Evolutionary conservation across 2,797 vertebrate species (phyloP).

Genomic region (Triplophysa yarkandensis): DNA sequence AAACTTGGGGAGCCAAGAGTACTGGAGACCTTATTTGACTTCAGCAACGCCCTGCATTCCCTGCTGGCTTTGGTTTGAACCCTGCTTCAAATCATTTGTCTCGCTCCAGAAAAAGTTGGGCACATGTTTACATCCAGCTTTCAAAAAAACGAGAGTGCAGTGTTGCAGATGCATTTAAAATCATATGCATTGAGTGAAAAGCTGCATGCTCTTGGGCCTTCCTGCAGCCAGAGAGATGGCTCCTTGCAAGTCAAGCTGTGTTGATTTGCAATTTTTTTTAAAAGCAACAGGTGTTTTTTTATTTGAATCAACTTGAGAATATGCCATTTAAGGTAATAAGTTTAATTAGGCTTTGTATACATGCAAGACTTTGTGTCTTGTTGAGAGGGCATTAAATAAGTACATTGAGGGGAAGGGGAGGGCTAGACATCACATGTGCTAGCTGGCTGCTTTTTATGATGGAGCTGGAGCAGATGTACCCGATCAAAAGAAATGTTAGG

Average conservation of each 20-base stretch:
- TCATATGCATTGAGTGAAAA: neutral
- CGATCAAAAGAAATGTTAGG: constrained; percentile 47
- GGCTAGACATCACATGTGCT: constrained; percentile 36
- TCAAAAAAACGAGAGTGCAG: constrained; percentile 12
- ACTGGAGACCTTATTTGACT: constrained; percentile 70
- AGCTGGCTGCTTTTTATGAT: constrained; percentile 52
- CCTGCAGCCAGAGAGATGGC: neutral
- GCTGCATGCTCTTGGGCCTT: neutral
- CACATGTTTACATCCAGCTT: constrained; percentile 31
- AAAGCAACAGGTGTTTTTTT: constrained; percentile 25
- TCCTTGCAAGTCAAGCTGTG: neutral
- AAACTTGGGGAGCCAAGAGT: constrained; percentile 66
- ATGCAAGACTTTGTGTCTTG: neutral
- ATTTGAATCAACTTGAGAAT: neutral
- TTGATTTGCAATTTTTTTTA: constrained; percentile 1
- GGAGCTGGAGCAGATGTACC: constrained; percentile 51
- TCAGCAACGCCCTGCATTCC: constrained; percentile 61
- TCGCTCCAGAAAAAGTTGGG: constrained; percentile 56
- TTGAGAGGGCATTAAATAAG: neutral
- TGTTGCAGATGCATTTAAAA: constrained; percentile 30
- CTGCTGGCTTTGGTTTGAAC: constrained; percentile 58
- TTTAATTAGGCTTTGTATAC: neutral
- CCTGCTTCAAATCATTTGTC: constrained; percentile 57
- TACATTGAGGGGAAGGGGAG: constrained; percentile 7
- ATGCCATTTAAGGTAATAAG: neutral